A percentile compares a stretch with the other conserved stretches of the same genome.
These are phyloP conservation scores for Lithophane leautieri DNA, from an alignment of 2,888 invertebrate genomes.

Conservation along the genomic window DNA sequence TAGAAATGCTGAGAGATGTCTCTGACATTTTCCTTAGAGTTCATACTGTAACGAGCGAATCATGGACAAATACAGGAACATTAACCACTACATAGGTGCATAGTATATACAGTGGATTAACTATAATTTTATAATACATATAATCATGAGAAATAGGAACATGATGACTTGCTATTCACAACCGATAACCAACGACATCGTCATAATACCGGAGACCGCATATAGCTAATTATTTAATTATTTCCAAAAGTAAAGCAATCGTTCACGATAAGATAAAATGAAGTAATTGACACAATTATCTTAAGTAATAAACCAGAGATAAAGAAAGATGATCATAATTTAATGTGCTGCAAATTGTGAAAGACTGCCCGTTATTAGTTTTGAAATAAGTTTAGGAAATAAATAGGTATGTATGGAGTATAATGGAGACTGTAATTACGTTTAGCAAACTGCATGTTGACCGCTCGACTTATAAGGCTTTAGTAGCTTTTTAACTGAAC, in stretches of 20 bases:
- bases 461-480: neutral
- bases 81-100: slow-evolving; percentile 3
- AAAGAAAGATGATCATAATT: neutral
- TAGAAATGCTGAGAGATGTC: neutral
- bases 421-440: neutral
- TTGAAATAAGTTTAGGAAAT: neutral
- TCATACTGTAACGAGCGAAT: slow-evolving; percentile 11
- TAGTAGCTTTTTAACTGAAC: neutral
- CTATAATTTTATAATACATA: neutral
- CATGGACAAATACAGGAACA: slow-evolving; percentile 7
- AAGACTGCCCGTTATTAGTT: neutral
- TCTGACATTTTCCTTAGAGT: slow-evolving; percentile 4
- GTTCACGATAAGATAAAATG: slow-evolving; percentile 22
- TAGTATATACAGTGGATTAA: slow-evolving; percentile 14
- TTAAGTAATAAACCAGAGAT: slow-evolving; percentile 10
- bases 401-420: no score
- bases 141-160: slow-evolving; percentile 11
- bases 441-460: neutral
- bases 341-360: neutral
- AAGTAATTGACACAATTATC: slow-evolving; percentile 2
- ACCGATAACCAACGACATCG: slow-evolving; percentile 15
- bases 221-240: neutral
- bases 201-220: slow-evolving; percentile 16
- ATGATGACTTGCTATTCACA: slow-evolving; percentile 17
- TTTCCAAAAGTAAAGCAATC: slow-evolving; percentile 11